Conservation (phyloP, 92 coral and sea anemone genomes). For the Parazoanthus darwini region DNA sequence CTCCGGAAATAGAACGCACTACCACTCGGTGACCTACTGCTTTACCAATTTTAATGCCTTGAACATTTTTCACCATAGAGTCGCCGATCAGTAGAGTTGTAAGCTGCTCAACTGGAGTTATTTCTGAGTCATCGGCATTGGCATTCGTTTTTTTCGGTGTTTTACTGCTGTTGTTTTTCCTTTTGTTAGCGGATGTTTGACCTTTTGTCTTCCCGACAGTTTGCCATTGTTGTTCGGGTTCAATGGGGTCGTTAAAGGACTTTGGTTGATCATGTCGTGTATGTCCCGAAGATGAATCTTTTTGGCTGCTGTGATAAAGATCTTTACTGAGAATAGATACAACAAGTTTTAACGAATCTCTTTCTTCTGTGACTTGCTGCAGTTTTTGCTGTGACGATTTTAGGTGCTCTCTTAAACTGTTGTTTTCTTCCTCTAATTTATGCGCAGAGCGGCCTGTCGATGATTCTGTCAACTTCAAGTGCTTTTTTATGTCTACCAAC, state of each 20-base stretch:
- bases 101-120: neutral
- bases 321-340: slow-evolving; percentile 12
- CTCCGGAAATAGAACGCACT: slow-evolving; percentile 15
- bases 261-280: slow-evolving; percentile 13
- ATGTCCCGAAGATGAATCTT: slow-evolving; percentile 13
- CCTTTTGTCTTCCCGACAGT: slow-evolving; percentile 6
- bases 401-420: slow-evolving; percentile 10
- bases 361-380: slow-evolving; percentile 11
- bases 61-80: neutral
- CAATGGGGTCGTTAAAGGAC: slow-evolving; percentile 9
- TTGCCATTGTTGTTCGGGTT: neutral
- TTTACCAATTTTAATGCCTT: slow-evolving; percentile 10
- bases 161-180: slow-evolving; percentile 6
- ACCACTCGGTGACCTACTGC: slow-evolving; percentile 6
- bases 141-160: slow-evolving; percentile 1
- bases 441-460: slow-evolving; percentile 10
- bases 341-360: slow-evolving; percentile 12
- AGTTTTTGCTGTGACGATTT: slow-evolving; percentile 13
- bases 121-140: slow-evolving; percentile 12
- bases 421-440: slow-evolving; percentile 5
- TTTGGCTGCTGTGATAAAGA: slow-evolving; percentile 13
- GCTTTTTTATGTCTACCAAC: slow-evolving; percentile 4
- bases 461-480: slow-evolving; percentile 4
- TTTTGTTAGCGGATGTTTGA: slow-evolving; percentile 14
- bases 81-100: slow-evolving; percentile 12